These are phyloP conservation scores for Drosophila flavopinicola DNA, from an alignment of 2,888 invertebrate species.

Conservation along the genomic window DNA sequence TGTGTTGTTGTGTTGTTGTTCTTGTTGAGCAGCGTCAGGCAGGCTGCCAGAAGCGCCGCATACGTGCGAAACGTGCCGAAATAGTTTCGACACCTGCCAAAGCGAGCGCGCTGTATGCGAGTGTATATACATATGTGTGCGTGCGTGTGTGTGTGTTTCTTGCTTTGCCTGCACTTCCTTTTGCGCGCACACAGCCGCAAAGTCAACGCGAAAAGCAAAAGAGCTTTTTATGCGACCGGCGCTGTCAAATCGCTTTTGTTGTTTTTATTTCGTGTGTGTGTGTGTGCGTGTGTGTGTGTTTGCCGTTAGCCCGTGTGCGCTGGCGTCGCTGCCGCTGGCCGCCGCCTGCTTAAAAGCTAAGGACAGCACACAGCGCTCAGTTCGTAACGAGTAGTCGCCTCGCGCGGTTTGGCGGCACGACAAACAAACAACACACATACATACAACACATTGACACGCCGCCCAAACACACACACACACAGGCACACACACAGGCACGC, in stretches of 20 bases:
- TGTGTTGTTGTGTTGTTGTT: neutral
- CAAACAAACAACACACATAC: slow-evolving; percentile 6
- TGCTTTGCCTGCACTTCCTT: slow-evolving; percentile 43
- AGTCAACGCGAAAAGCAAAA: slow-evolving; percentile 17
- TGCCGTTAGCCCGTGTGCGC: slow-evolving; percentile 51
- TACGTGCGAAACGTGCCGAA: slow-evolving; percentile 23
- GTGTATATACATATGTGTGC: neutral
- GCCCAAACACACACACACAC: neutral
- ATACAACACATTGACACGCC: slow-evolving; percentile 2
- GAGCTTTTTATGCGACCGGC: slow-evolving; percentile 50
- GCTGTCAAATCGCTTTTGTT: slow-evolving; percentile 38
- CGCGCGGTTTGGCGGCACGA: slow-evolving; percentile 68
- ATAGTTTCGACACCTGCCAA: slow-evolving; percentile 37
- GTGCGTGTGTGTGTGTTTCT: slow-evolving; percentile 6
- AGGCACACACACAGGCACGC: slow-evolving; percentile 4
- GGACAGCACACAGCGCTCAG: slow-evolving; percentile 81
- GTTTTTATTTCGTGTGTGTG: slow-evolving; percentile 1
- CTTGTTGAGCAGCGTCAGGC: slow-evolving; percentile 25
- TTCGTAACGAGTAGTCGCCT: slow-evolving; percentile 69
- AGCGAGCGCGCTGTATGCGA: slow-evolving; percentile 11
- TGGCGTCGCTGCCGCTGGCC: slow-evolving; percentile 52
- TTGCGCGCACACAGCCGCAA: slow-evolving; percentile 18
- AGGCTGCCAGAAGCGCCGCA: slow-evolving; percentile 20
- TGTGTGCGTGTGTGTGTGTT: too few relatives aligned
- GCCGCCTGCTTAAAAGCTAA: slow-evolving; percentile 83